Conservation (phyloP, 1,140 invertebrate genomes). For the Solenopsis invicta region DNA sequence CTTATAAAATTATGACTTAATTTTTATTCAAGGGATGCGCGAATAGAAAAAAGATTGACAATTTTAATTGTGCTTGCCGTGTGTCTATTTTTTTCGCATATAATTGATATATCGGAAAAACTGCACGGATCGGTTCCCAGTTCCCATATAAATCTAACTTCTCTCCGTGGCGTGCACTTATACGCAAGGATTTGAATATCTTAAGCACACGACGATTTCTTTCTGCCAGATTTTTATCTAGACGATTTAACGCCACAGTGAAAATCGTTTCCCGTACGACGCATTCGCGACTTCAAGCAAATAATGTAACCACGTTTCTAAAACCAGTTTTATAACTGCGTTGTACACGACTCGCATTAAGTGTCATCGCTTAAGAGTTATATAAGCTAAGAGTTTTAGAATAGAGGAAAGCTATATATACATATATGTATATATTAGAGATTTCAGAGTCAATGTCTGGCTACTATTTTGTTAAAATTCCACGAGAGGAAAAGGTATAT, state of each 20-base stretch:
- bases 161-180: slow-evolving; percentile 5
- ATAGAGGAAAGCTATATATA: background rate
- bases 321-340: background rate
- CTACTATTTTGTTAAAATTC: too few species aligned
- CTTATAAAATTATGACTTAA: background rate
- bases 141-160: slow-evolving; percentile 43
- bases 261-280: background rate
- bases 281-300: background rate
- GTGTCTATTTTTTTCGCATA: background rate
- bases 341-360: background rate
- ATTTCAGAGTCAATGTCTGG: too few species aligned
- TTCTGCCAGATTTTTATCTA: slow-evolving; percentile 13
- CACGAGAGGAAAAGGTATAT: too few species aligned
- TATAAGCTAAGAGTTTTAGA: background rate
- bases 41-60: background rate
- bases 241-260: slow-evolving; percentile 9
- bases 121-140: background rate
- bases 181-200: slow-evolving; percentile 17
- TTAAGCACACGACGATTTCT: slow-evolving; percentile 5
- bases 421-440: too few species aligned
- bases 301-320: slow-evolving; percentile 9
- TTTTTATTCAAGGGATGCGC: background rate
- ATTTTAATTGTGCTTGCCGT: background rate
- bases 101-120: slow-evolving; percentile 16
- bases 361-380: background rate